Conservation (phyloP, 2,113 vertebrate species). For the Aegotheles bennettii region DNA sequence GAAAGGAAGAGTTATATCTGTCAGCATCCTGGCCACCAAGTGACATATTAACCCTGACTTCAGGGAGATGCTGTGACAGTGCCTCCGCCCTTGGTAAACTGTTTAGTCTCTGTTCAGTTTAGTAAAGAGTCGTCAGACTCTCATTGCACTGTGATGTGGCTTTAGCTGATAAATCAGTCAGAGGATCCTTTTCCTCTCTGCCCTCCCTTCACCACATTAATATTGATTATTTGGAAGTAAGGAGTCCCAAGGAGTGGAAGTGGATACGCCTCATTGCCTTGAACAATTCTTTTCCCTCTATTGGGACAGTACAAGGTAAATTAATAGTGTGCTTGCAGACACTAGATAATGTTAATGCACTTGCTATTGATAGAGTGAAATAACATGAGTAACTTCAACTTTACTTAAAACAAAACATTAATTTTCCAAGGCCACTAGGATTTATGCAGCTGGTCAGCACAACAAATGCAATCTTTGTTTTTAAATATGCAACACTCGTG, state of each 20-base stretch:
- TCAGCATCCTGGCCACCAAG: not conserved
- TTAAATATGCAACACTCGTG: constrained; percentile 4
- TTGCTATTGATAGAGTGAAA: constrained; percentile 83
- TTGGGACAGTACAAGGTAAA: constrained; percentile 83
- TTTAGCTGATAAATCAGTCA: constrained; percentile 71
- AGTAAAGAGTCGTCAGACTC: constrained; percentile 57
- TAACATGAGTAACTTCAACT: constrained; percentile 86
- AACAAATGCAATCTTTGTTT: not conserved
- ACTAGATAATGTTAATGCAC: constrained; percentile 88
- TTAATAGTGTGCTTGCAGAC: constrained; percentile 85
- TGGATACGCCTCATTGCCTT: constrained; percentile 81
- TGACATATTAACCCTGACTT: not conserved
- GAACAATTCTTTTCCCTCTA: constrained; percentile 81
- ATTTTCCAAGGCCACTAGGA: constrained; percentile 74
- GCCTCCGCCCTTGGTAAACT: not conserved
- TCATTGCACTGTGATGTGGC: constrained; percentile 44
- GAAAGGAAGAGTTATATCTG: not conserved
- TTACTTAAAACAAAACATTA: constrained; percentile 89
- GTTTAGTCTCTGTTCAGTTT: not conserved
- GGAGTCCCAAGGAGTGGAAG: constrained; percentile 80
- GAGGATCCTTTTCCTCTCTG: constrained; percentile 58
- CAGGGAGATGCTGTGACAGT: not conserved
- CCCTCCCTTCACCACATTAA: constrained; percentile 72
- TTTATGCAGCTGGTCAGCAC: constrained; percentile 31
- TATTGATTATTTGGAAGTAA: constrained; percentile 84